Percentiles rank a stretch among this genome's conserved stretches.
phyloP scores from a whole-genome alignment of 2,888 invertebrate genomes.

The Athalia circularis region DNA sequence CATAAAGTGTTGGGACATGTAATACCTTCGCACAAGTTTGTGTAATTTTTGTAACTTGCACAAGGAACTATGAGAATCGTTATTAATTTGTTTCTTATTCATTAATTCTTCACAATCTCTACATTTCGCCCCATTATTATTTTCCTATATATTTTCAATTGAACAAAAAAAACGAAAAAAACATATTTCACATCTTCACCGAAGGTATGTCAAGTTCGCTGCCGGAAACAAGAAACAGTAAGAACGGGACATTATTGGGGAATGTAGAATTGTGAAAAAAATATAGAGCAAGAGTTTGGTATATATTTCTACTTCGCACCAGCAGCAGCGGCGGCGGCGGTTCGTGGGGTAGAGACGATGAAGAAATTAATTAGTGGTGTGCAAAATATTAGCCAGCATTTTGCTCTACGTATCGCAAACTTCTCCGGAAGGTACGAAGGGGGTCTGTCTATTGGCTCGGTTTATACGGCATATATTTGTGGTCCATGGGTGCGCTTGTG shows the following conservation, averaged over 20 bases:
- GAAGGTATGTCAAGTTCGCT: no score
- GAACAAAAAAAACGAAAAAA: no score
- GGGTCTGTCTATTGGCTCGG: no score
- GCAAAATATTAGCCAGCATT: conserved; percentile 27
- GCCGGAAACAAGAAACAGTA: no score
- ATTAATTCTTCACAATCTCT: neutral
- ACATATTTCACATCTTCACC: no score
- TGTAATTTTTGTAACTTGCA: conserved; percentile 9
- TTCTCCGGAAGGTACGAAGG: no score
- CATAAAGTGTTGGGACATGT: conserved; percentile 28
- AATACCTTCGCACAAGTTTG: neutral
- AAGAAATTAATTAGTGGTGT: conserved; percentile 36
- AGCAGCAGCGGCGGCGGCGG: neutral
- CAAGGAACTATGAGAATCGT: neutral
- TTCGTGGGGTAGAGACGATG: neutral
- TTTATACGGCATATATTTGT: no score
- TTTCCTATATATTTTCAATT: no score
- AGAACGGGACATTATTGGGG: no score
- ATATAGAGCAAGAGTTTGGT: no score
- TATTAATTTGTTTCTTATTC: neutral
- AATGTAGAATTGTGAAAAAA: no score
- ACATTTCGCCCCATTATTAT: neutral
- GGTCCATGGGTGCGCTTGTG: no score
- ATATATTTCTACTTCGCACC: neutral
- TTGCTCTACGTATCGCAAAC: neutral